Conservation (phyloP, 2,888 invertebrate genomes). For the Ormyrus rosae region DNA sequence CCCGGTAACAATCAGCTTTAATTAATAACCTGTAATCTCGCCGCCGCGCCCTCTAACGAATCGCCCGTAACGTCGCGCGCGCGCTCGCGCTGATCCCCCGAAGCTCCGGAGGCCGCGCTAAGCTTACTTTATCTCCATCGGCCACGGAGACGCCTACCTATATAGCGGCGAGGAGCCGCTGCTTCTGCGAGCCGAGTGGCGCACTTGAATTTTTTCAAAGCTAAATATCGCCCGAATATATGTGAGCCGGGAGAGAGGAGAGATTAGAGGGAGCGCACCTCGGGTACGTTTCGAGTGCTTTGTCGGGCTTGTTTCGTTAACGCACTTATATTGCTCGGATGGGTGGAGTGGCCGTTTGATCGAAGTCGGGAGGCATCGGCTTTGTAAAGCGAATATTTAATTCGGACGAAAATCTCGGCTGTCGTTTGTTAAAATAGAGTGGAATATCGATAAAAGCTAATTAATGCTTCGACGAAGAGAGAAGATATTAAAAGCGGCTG, state of each 20-base stretch:
- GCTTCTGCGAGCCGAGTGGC: not conserved
- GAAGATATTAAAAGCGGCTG: too few species aligned
- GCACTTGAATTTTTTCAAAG: not conserved
- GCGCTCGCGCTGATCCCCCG: slow-evolving; percentile 8
- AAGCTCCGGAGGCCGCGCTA: not conserved
- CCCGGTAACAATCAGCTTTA: slow-evolving; percentile 70
- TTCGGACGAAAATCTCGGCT: too few species aligned
- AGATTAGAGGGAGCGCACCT: too few species aligned
- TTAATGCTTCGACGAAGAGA: too few species aligned
- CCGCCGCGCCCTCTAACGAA: slow-evolving; percentile 32
- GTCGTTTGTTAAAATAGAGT: too few species aligned
- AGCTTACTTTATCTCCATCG: slow-evolving; percentile 36
- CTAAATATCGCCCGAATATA: not conserved
- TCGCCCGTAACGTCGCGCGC: slow-evolving; percentile 16
- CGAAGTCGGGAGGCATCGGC: too few species aligned
- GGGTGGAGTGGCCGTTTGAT: too few species aligned
- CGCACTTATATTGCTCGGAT: too few species aligned
- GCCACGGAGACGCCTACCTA: not conserved
- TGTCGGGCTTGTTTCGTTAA: too few species aligned
- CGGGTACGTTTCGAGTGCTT: too few species aligned
- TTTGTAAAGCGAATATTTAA: too few species aligned
- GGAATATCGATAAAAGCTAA: too few species aligned
- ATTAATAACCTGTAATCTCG: slow-evolving; percentile 71
- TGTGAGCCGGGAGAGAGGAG: not conserved
- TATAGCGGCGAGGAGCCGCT: not conserved